Percentiles rank a stretch among this genome's conserved stretches.
phyloP scores from a whole-genome alignment of 1,140 invertebrate species.

The Oppia nitens region DNA sequence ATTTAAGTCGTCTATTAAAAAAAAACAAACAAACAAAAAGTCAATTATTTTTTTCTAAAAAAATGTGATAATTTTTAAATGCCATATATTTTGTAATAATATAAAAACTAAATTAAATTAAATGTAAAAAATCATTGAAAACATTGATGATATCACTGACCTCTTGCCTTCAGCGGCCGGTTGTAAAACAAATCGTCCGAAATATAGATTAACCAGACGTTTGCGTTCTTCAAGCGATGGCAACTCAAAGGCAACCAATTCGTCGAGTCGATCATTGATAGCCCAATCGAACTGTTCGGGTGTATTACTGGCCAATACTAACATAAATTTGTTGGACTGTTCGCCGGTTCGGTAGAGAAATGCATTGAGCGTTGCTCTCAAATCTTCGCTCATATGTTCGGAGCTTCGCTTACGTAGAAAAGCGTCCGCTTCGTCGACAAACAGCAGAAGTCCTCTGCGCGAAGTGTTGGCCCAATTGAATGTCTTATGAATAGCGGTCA shows the following conservation, averaged over 20 bases:
- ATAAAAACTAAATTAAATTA: conserved; percentile 17
- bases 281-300: conserved; percentile 99
- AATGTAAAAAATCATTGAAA: not conserved
- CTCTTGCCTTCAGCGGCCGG: conserved; percentile 63
- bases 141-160: conserved; percentile 28
- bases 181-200: conserved; percentile 84
- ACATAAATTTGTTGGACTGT: conserved; percentile 89
- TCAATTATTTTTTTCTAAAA: not conserved
- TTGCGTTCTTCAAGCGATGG: conserved; percentile 83
- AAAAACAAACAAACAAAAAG: no score
- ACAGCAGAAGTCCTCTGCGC: conserved; percentile 68
- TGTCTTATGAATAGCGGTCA: conserved; percentile 94
- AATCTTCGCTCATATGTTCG: conserved; percentile 82
- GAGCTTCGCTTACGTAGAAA: conserved; percentile 91
- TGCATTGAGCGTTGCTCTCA: conserved; percentile 83
- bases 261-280: conserved; percentile 90
- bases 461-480: conserved; percentile 95
- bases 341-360: conserved; percentile 97
- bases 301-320: conserved; percentile 92
- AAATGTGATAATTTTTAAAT: not conserved
- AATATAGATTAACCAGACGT: conserved; percentile 79
- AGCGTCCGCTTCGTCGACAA: conserved; percentile 98
- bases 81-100: not conserved
- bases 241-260: conserved; percentile 86
- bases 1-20: conserved; percentile 58